Evolutionary conservation across 2,113 vertebrate genomes (phyloP), one percentile per base, ranked within the genome.

Genomic region (Diphyllodes magnificus): DNA sequence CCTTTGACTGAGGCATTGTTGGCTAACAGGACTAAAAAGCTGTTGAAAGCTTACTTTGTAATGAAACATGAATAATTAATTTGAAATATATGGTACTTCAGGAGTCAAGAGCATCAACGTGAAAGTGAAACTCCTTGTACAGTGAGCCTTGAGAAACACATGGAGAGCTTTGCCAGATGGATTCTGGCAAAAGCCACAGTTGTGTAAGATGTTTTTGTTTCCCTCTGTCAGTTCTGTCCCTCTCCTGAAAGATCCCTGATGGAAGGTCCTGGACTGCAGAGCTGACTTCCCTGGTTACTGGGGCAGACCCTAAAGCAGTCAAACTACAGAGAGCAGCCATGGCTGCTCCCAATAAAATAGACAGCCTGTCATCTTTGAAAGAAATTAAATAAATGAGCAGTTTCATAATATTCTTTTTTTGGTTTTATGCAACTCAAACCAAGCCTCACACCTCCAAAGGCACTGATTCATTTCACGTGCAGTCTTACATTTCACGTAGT

Each of bases 401-500:
- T 94, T 96, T 94, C 86, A 86, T 95, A 88, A 92, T 92, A 82
- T 6, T 90, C 82, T 94, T 95, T 92, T 94, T 95, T 94, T 93
- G 78, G 83, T 73, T 93, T 93, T 75, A 47, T 92, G 92, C 83
- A 84, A 60, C 50, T 80, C 65, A 69, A 94, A 86, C 60, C 49
- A 68, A 93, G 81, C 92, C 86, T 94, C 73, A 89, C 94, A 92
- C 88, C 83, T 97, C 94, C 86, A 84, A 97, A 93, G 84, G 49
- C 82, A 86, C 91, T 92, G 94, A 94, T 93, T 96, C 89, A 96
- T 93, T 96, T 93, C 86, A 88, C 57, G 72, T 95, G 89, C 91
- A 49, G 49, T 64, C 86, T 90, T 85, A 79, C 15, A 27, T 82
- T 88, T 88, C 77, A 24, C 80, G 56, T 60, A 66, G 65, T 70